Percentiles rank a stretch among this genome's conserved stretches.
Evolutionary conservation across 1,140 invertebrate species (phyloP).

Genomic region (Eupristina koningsbergeri): DNA sequence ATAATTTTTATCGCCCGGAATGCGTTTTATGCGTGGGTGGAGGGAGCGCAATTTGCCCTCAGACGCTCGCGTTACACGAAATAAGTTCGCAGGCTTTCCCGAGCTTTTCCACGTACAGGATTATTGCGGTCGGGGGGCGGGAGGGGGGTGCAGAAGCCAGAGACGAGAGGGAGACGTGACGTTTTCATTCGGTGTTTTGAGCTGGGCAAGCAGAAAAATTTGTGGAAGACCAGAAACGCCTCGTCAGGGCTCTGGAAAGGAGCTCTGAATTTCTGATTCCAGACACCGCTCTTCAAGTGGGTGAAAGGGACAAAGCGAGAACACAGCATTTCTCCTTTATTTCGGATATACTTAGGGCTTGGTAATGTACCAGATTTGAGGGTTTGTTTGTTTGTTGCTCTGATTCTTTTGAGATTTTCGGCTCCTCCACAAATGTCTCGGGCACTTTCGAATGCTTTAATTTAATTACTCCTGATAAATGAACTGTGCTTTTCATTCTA

Average conservation of each 20-base stretch:
- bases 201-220: constrained; percentile 39
- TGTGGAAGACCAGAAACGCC: constrained; percentile 21
- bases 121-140: too few relatives aligned
- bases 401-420: neutral
- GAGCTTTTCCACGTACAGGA: neutral
- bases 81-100: neutral
- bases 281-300: neutral
- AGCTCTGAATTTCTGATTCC: constrained; percentile 10
- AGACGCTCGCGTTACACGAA: neutral
- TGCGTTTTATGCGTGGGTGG: neutral
- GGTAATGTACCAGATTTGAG: constrained; percentile 2
- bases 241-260: neutral
- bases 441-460: neutral
- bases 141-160: neutral
- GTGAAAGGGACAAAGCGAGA: neutral
- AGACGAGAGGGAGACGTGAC: neutral
- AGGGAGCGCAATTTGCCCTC: neutral
- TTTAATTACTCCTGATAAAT: neutral
- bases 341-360: neutral
- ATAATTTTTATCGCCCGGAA: constrained; percentile 33
- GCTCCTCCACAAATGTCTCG: too few relatives aligned
- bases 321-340: constrained; percentile 7
- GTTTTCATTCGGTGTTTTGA: constrained; percentile 27
- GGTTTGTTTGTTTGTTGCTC: too few relatives aligned
- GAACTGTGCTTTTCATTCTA: neutral